phyloP scores from a whole-genome alignment of 1,140 invertebrate genomes.

The Yoshiicerus persimilis region DNA sequence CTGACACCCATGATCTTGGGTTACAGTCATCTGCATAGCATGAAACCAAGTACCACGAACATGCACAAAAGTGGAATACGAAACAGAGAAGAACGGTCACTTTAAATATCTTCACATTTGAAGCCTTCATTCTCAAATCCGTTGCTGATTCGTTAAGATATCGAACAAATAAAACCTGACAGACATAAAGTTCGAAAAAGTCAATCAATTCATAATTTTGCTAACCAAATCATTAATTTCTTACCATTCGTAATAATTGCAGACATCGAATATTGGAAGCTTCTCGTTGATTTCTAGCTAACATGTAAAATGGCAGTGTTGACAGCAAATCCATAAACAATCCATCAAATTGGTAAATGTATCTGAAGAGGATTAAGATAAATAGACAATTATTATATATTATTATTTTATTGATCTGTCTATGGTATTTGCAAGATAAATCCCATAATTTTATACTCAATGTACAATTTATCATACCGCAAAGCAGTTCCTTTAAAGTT shows the following conservation, averaged over 20 bases:
- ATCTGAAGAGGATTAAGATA: background rate
- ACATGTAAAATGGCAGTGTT: slow-evolving; percentile 36
- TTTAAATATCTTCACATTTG: slow-evolving; percentile 41
- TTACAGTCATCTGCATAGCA: slow-evolving; percentile 30
- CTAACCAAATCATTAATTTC: background rate
- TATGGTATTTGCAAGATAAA: background rate
- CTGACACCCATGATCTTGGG: slow-evolving; percentile 36
- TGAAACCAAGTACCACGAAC: slow-evolving; percentile 43
- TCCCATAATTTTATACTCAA: too few species aligned
- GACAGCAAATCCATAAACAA: slow-evolving; percentile 37
- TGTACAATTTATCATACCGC: background rate
- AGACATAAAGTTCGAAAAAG: background rate
- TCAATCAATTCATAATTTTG: background rate
- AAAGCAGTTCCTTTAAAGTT: background rate
- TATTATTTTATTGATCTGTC: background rate
- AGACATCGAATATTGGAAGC: slow-evolving; percentile 33
- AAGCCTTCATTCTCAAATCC: slow-evolving; percentile 41
- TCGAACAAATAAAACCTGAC: slow-evolving; percentile 38
- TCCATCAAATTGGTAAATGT: slow-evolving; percentile 26
- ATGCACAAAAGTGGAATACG: slow-evolving; percentile 48
- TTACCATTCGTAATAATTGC: slow-evolving; percentile 42
- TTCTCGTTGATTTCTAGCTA: background rate
- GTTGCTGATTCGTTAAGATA: slow-evolving; percentile 41
- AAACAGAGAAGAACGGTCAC: slow-evolving; percentile 45
- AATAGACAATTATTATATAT: background rate